Evolutionary conservation across 1,140 invertebrate species (phyloP), one percentile per base, ranked within the genome.

Genomic region (Drosophila nebulosa): DNA sequence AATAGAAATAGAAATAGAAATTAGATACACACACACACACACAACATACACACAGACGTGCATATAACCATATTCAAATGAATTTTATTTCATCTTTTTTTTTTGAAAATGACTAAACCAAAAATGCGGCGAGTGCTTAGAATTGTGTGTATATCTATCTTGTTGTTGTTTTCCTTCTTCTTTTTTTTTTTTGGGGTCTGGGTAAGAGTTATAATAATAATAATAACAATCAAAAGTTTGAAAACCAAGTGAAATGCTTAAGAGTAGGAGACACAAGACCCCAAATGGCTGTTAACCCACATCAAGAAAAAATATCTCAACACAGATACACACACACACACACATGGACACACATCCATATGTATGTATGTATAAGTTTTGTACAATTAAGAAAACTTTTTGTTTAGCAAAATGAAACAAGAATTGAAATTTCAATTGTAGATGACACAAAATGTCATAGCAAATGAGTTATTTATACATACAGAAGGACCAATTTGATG

Each of bases 51-150:
- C 30, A 30, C 55, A 51, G 39, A 69, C 35, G 42, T 56, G 30
- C 46, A 46, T 55, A 64, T 75, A 61, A 77, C 52, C 63, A 73
- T 70, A 64, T 71, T 65, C 61, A 79, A 64, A 75, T 67, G 63
- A 84, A 68, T 80, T 79, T 83, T 78, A 69, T 85, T 85, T 86
- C 85, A 79, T 81, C 80, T 85, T 85, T 85, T 79, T 76, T 85
- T 71, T 78, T 71, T 53, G 68, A 86, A 85, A 85, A 85, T 85
- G 80, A 85, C 80, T 86, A 78, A 86, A 76, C 69, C 84, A 81
- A 78, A 46, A 70, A 64, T 74, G 35, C 27, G 58, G 57, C 57
- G 51, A 64, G 67, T 74, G 78, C 70, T 69, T 78, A 85, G 83
- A 86, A 86, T 86, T 86, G 83, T 86, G 69, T 75, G 74, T 56